phyloP scores from a whole-genome alignment of 2,888 invertebrate species.

The Matsumyia berberina region DNA sequence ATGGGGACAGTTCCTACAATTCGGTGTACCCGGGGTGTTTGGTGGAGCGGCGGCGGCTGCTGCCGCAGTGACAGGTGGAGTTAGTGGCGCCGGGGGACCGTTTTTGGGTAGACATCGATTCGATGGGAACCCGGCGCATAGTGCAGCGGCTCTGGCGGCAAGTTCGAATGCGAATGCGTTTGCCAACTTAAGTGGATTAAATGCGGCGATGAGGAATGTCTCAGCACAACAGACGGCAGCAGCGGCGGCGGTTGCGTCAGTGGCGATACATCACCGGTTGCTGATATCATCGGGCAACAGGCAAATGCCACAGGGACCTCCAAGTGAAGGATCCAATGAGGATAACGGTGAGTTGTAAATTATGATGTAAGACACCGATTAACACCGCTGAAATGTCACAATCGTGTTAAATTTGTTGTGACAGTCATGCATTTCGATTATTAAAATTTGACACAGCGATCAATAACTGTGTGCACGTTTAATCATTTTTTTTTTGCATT shows the following conservation, averaged over 20 bases:
- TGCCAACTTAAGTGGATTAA: conserved; percentile 82
- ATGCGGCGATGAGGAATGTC: conserved; percentile 82
- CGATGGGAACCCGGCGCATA: conserved; percentile 80
- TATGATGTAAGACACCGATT: not conserved
- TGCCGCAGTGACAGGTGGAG: conserved; percentile 56
- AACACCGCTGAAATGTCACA: not conserved
- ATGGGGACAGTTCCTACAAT: conserved; percentile 82
- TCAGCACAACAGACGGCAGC: conserved; percentile 83
- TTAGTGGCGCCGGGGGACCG: conserved; percentile 72
- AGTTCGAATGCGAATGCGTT: conserved; percentile 82
- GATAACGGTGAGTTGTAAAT: conserved; percentile 77
- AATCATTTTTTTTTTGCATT: too few species aligned
- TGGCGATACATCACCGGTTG: conserved; percentile 82
- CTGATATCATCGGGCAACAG: conserved; percentile 81
- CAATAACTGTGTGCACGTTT: too few species aligned
- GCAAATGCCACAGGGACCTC: conserved; percentile 82
- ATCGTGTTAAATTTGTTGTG: not conserved
- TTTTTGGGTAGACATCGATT: conserved; percentile 82
- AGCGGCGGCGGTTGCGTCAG: conserved; percentile 83
- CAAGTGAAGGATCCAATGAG: conserved; percentile 83
- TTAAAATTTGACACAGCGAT: not conserved
- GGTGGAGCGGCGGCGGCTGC: conserved; percentile 78
- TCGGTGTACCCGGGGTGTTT: conserved; percentile 83
- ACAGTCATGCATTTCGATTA: not conserved
- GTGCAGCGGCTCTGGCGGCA: conserved; percentile 82